A percentile compares a stretch with the other conserved stretches of the same genome.
Conservation (phyloP, 2,888 invertebrate species). For the Schrankia costaestrigalis region DNA sequence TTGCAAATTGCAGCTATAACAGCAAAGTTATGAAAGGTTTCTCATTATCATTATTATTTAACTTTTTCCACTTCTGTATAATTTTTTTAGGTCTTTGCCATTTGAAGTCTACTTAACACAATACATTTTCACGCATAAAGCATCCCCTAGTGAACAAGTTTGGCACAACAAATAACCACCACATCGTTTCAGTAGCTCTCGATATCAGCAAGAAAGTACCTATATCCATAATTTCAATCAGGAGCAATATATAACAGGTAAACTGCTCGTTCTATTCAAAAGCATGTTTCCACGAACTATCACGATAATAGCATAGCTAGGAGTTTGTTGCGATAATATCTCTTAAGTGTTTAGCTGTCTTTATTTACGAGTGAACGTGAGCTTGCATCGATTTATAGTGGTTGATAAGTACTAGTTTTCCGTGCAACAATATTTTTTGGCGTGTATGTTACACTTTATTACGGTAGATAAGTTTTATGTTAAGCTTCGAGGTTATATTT, state of each 20-base stretch:
- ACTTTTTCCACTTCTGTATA: too few species aligned
- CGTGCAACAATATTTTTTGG: constrained; percentile 14
- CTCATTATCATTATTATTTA: too few species aligned
- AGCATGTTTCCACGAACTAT: constrained; percentile 20
- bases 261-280: constrained; percentile 28
- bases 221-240: neutral
- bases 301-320: constrained; percentile 31
- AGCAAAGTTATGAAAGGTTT: too few species aligned
- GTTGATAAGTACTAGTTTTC: constrained; percentile 35
- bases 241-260: constrained; percentile 6
- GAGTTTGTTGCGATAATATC: constrained; percentile 39
- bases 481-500: neutral
- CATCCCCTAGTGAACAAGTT: too few species aligned
- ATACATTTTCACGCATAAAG: too few species aligned
- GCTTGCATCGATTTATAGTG: constrained; percentile 35
- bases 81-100: too few species aligned
- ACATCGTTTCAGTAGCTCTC: too few species aligned
- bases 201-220: too few species aligned
- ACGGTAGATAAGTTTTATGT: neutral
- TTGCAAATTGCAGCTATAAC: too few species aligned
- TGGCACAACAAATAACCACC: too few species aligned
- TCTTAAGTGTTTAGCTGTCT: constrained; percentile 41
- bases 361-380: constrained; percentile 35
- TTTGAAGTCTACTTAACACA: too few species aligned
- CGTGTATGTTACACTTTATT: constrained; percentile 5